Percentiles rank a stretch among this genome's conserved stretches.
These are phyloP conservation scores for Orthochromis malagaraziensis DNA, from an alignment of 2,113 vertebrate species.

Conservation along the genomic window DNA sequence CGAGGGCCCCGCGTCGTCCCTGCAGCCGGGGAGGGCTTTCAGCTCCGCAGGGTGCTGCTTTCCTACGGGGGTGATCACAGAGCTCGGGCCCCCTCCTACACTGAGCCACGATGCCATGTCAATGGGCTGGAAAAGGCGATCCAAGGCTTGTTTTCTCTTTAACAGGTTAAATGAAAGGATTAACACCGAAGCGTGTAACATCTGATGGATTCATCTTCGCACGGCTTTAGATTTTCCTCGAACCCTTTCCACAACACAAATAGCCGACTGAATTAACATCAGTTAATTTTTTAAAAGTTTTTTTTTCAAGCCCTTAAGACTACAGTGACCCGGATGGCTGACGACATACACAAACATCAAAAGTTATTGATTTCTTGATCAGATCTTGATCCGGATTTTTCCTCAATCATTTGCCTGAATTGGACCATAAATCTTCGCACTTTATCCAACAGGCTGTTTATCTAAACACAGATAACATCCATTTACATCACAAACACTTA, in stretches of 20 bases:
- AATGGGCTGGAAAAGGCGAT: constrained; percentile 43
- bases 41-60: constrained; percentile 58
- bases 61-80: constrained; percentile 67
- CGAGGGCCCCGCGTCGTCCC: neutral
- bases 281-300: neutral
- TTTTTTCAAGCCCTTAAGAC: fast-evolving
- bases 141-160: constrained; percentile 44
- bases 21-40: constrained; percentile 49
- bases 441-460: constrained; percentile 5
- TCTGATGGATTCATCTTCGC: neutral
- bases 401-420: neutral
- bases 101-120: constrained; percentile 36
- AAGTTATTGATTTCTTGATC: neutral
- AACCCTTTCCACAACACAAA: neutral
- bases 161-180: constrained; percentile 51
- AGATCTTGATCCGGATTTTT: neutral
- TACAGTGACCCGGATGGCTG: neutral
- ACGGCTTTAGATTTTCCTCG: neutral
- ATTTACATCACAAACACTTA: constrained; percentile 42
- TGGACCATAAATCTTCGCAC: constrained; percentile 16
- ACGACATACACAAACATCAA: neutral
- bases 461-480: constrained; percentile 10
- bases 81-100: constrained; percentile 25
- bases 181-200: constrained; percentile 23
- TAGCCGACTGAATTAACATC: neutral